Evolutionary conservation across 2,888 invertebrate species (phyloP).

Genomic region (Drosophila merina): DNA sequence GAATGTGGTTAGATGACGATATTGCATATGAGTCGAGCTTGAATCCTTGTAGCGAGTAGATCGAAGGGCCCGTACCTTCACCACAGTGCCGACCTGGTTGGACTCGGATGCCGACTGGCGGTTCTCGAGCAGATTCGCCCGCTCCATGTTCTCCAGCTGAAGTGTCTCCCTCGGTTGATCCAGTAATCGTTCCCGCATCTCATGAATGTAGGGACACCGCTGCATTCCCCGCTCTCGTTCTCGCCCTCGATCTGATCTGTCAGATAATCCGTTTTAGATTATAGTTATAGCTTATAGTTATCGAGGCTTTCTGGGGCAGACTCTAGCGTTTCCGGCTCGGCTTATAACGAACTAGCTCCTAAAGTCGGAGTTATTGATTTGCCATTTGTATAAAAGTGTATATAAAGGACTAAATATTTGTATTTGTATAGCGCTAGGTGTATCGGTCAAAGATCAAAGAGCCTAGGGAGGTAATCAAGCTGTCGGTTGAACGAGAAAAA

Average conservation of each 20-base stretch:
- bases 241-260: neutral
- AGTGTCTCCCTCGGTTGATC: slow-evolving; percentile 87
- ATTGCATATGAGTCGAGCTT: slow-evolving; percentile 59
- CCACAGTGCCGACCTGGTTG: slow-evolving; percentile 93
- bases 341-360: neutral
- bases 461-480: slow-evolving; percentile 30
- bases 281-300: no score
- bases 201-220: slow-evolving; percentile 95
- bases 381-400: slow-evolving; percentile 34
- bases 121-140: slow-evolving; percentile 84
- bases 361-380: slow-evolving; percentile 25
- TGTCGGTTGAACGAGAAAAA: slow-evolving; percentile 56
- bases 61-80: slow-evolving; percentile 89
- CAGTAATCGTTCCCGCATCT: slow-evolving; percentile 96
- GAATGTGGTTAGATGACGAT: slow-evolving; percentile 29
- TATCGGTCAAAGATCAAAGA: slow-evolving; percentile 26
- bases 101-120: slow-evolving; percentile 85
- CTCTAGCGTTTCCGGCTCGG: slow-evolving; percentile 3
- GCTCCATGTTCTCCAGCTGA: slow-evolving; percentile 87
- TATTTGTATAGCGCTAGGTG: slow-evolving; percentile 9
- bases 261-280: neutral
- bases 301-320: neutral
- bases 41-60: slow-evolving; percentile 83
- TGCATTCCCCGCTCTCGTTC: slow-evolving; percentile 80
- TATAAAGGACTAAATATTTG: slow-evolving; percentile 19